Conservation (phyloP, 2,113 vertebrate genomes). For the Calonectris borealis region DNA sequence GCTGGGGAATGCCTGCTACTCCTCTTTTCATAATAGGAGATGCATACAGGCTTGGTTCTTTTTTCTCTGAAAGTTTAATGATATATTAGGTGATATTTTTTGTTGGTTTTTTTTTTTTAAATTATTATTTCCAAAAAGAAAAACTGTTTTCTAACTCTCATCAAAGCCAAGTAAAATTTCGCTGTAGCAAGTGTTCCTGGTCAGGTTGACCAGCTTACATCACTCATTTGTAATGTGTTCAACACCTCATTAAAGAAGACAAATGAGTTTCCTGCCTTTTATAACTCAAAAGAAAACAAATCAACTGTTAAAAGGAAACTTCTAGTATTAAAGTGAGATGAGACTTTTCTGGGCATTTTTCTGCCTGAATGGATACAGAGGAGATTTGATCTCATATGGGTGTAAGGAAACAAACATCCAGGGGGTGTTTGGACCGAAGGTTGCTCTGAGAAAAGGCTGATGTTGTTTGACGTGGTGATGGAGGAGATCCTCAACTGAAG, state of each 20-base stretch:
- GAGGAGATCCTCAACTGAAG: not conserved
- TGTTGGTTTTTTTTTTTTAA: not conserved
- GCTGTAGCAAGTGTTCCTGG: not conserved
- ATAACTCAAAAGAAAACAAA: not conserved
- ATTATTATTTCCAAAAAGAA: not conserved
- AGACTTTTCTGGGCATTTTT: not conserved
- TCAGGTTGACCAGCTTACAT: not conserved
- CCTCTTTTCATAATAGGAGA: not conserved
- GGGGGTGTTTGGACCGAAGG: not conserved
- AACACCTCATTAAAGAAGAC: not conserved
- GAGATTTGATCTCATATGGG: not conserved
- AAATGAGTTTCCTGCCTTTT: not conserved
- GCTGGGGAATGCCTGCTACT: not conserved
- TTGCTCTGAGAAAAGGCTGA: not conserved
- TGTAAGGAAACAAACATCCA: not conserved
- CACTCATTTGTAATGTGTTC: not conserved
- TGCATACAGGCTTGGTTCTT: not conserved
- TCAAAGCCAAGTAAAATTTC: not conserved
- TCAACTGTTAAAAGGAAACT: not conserved
- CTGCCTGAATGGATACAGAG: not conserved
- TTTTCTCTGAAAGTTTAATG: not conserved
- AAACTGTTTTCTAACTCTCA: not conserved
- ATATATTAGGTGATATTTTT: not conserved
- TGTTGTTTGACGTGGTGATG: not conserved
- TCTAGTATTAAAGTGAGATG: not conserved